Evolutionary conservation across 2,888 invertebrate species (phyloP), one percentile per base, ranked within the genome.

Genomic region (Lasioglossum zephyrum): DNA sequence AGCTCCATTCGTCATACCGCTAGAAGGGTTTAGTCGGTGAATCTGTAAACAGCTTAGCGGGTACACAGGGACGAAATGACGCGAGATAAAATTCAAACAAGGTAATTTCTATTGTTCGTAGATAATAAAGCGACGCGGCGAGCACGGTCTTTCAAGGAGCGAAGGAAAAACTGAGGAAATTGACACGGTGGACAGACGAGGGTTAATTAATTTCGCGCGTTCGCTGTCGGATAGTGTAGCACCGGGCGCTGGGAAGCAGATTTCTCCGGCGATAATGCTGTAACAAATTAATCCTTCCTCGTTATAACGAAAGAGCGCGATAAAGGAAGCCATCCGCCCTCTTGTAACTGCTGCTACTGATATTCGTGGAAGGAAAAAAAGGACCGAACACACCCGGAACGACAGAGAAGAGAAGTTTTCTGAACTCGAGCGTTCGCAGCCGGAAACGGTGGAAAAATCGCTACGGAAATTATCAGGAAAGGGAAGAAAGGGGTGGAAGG

Each of bases 201-300:
- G 63, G 63, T 63, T 63, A 63, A 63, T 63, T 63, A 63, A 63
- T 63, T 89, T 81, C 87, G 77, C 75, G 49, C 63, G 47, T 60
- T 77, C 49, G 73, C 57, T 60, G 39, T 77, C 70, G 60, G 77
- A 74, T 84, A 89, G 39, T 9, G 44, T 44, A 36, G 31, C 39
- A 39, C 47, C 69, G 18, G 57, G 31, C 13, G 66, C 2, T 26
- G 31, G 18, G 36, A 44, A 66, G 49, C 11, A 39, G 39, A 36
- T 69, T 69, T 39, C 66, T 18, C 8, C 8, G 36, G 36, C 66
- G 66, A 69, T 69, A 69, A 69, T 69, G 36, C 22, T 3, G 22
- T 69, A 31, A 31, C 36, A 69, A 36, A 69, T 69, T 36, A 63
- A 63, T 41, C 75, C 6, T 39, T 39, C 36, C 53, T 36, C 63